Evolutionary conservation across 2,797 vertebrate genomes (phyloP).

Genomic region (Hydrocynus forskahlii): DNA sequence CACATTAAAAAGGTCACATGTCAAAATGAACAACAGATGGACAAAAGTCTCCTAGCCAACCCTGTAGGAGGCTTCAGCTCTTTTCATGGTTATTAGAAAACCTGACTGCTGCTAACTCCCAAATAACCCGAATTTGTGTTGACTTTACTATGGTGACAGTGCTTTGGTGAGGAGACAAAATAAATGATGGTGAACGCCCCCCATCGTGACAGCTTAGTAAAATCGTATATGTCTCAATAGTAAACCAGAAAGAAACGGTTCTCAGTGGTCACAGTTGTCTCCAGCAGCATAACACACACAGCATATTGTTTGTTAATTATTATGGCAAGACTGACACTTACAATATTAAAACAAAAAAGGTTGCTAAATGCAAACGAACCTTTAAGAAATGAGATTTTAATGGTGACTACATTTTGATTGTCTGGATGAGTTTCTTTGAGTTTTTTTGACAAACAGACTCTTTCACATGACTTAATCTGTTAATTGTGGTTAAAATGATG

Average conservation of each 20-base stretch:
- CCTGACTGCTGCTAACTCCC: conserved; percentile 20
- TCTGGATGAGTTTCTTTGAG: too few relatives aligned
- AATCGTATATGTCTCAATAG: not conserved
- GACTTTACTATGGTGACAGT: conserved; percentile 42
- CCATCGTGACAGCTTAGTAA: conserved; percentile 1
- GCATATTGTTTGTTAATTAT: not conserved
- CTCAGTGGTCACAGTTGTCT: too few relatives aligned
- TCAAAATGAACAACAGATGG: conserved; percentile 20
- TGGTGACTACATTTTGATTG: too few relatives aligned
- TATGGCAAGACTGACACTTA: not conserved
- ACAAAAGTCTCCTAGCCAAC: conserved; percentile 39
- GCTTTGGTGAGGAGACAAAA: conserved; percentile 20
- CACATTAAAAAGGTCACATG: conserved; percentile 15
- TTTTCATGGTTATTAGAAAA: conserved; percentile 41
- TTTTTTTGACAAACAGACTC: too few relatives aligned
- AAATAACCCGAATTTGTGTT: conserved; percentile 10
- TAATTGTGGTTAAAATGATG: too few relatives aligned
- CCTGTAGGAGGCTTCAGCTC: conserved; percentile 13
- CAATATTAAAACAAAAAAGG: too few relatives aligned
- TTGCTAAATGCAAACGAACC: too few relatives aligned
- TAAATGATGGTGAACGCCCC: not conserved
- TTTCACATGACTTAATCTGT: too few relatives aligned
- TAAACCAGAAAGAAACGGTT: not conserved
- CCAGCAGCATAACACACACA: not conserved
- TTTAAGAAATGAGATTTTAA: too few relatives aligned